Percentiles rank a stretch among this genome's conserved stretches.
phyloP scores from a whole-genome alignment of 2,888 invertebrate species.

The Atethmia centrago region DNA sequence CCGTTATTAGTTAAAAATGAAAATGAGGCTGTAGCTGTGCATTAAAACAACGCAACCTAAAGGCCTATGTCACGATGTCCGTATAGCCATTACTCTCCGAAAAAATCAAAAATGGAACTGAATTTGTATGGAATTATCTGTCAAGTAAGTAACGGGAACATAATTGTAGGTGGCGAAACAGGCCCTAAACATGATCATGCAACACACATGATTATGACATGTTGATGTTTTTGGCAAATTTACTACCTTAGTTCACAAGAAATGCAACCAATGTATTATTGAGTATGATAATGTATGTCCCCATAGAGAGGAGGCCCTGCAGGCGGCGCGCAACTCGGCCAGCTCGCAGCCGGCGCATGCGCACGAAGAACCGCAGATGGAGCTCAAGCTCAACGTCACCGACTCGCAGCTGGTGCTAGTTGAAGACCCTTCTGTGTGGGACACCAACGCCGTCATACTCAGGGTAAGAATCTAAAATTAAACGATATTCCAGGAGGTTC shows the following conservation, averaged over 20 bases:
- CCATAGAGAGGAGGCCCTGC: constrained; percentile 70
- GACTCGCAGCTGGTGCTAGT: constrained; percentile 98
- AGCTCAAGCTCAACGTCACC: constrained; percentile 97
- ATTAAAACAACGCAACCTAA: not conserved
- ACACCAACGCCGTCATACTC: constrained; percentile 98
- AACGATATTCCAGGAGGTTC: no score
- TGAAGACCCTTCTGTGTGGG: constrained; percentile 96
- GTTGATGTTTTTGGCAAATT: not conserved
- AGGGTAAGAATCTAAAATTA: constrained; percentile 85
- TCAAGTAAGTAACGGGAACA: not conserved
- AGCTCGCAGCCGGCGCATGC: constrained; percentile 48
- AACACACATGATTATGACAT: not conserved
- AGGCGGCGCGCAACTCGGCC: constrained; percentile 27
- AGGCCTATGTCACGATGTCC: no score
- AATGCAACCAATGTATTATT: not conserved
- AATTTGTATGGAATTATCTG: not conserved
- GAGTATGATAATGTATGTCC: not conserved
- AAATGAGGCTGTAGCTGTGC: not conserved
- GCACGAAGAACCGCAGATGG: constrained; percentile 89
- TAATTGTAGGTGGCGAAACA: not conserved
- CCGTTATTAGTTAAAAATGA: not conserved
- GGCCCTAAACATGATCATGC: not conserved
- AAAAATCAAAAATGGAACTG: not conserved
- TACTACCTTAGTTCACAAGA: not conserved
- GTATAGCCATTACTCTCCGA: not conserved